A percentile compares a stretch with the other conserved stretches of the same genome.
Evolutionary conservation across 2,797 vertebrate genomes (phyloP).

Genomic region (Rhabdomys pumilio): DNA sequence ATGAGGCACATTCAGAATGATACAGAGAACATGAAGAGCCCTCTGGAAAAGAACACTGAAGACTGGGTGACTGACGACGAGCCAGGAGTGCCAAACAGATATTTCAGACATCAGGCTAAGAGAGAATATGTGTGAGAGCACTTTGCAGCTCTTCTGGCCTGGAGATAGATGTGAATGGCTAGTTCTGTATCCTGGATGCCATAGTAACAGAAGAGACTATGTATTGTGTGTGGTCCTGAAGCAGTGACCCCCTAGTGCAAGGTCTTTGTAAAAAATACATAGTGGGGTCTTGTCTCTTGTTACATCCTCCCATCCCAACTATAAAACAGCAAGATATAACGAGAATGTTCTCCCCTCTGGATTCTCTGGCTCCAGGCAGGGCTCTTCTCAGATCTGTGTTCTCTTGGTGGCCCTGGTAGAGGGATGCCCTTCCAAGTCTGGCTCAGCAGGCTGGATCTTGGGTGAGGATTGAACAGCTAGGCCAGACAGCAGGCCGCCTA

Average conservation of each 20-base stretch:
- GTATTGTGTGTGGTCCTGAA: not conserved
- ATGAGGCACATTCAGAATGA: not conserved
- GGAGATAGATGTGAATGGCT: not conserved
- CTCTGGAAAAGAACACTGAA: no score
- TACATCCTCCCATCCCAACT: not conserved
- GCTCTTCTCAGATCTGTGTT: not conserved
- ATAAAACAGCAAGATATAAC: not conserved
- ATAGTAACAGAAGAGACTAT: not conserved
- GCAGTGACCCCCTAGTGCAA: no score
- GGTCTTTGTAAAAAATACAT: not conserved
- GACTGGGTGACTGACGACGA: not conserved
- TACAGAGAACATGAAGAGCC: not conserved
- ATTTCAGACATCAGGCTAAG: not conserved
- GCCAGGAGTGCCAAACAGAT: not conserved
- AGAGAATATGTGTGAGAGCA: not conserved
- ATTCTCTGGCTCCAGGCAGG: not conserved
- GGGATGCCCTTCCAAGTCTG: not conserved
- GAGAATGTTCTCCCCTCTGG: not conserved
- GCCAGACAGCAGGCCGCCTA: constrained; percentile 1
- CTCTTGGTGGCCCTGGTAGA: not conserved
- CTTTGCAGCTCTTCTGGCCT: not conserved
- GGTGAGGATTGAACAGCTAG: not conserved
- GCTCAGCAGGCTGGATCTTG: not conserved
- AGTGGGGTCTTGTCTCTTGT: not conserved
- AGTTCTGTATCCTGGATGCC: not conserved